Evolutionary conservation across 2,113 vertebrate genomes (phyloP), one percentile per base, ranked within the genome.

Genomic region (Psilopogon haemacephalus): DNA sequence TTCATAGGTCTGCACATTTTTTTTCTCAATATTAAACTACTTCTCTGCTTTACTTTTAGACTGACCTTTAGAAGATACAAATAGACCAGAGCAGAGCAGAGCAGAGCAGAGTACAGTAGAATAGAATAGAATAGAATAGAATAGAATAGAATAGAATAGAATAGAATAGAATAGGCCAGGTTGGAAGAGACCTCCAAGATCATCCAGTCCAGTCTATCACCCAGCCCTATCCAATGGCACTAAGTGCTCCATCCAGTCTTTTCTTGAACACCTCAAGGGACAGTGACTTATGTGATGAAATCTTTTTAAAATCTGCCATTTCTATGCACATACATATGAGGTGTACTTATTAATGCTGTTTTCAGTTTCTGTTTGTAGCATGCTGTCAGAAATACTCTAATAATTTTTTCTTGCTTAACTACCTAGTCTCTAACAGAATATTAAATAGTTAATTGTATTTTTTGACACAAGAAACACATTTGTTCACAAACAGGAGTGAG

Each of bases 231-330:
- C n/a, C n/a, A n/a, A n/a, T n/a, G n/a, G n/a, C n/a, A n/a, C n/a
- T n/a, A n/a, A n/a, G n/a, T n/a, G n/a, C n/a, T n/a, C n/a, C n/a
- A n/a, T n/a, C n/a, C n/a, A n/a, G n/a, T n/a, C n/a, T n/a, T n/a
- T n/a, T n/a, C n/a, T n/a, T n/a, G n/a, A n/a, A n/a, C n/a, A n/a
- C n/a, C n/a, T n/a, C n/a, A n/a, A n/a, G n/a, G n/a, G n/a, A n/a
- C n/a, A n/a, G n/a, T n/a, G n/a, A n/a, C n/a, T n/a, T n/a, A n/a
- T n/a, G n/a, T n/a, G n/a, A n/a, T n/a, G n/a, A n/a, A n/a, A n/a
- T n/a, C n/a, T n/a, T n/a, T n/a, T n/a, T n/a, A n/a, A 11, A 58
- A 11, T 5, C 3, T 20, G 6, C 17, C 1, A 12, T 67, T 70
- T 79, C 27, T 56, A 23, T 27, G 38, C 9, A 8, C 52, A 17